Evolutionary conservation across 2,888 invertebrate genomes (phyloP).

Genomic region (Lasioglossum zephyrum): DNA sequence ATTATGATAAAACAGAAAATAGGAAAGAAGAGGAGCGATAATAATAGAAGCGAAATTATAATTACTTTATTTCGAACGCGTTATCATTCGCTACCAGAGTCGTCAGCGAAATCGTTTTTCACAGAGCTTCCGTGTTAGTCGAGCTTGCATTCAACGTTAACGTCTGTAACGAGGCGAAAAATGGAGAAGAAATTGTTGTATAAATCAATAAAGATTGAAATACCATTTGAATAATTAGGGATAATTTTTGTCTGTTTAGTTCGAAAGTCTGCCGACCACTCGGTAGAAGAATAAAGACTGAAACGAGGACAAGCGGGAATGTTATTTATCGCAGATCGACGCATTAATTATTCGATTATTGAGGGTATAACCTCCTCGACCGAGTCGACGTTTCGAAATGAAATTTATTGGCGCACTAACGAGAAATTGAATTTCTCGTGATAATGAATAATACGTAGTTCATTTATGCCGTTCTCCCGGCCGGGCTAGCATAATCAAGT

Average conservation of each 20-base stretch:
- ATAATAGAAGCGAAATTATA: background rate
- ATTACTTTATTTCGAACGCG: background rate
- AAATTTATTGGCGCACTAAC: background rate
- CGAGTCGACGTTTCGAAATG: background rate
- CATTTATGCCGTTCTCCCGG: background rate
- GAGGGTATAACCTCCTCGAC: background rate
- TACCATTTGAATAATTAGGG: no score
- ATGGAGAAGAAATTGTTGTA: no score
- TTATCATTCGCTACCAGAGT: background rate
- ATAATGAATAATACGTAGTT: conserved; percentile 1
- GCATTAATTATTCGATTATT: conserved; percentile 1
- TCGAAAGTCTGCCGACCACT: no score
- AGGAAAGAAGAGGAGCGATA: background rate
- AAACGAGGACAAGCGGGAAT: background rate
- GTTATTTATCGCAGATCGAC: background rate
- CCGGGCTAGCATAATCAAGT: background rate
- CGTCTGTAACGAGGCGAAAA: no score
- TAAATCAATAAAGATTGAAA: no score
- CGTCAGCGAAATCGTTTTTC: background rate
- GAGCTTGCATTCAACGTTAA: background rate
- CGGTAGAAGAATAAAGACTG: background rate
- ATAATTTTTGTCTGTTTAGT: no score
- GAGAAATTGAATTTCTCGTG: background rate
- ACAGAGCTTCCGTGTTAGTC: no score
- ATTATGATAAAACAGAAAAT: background rate